A percentile compares a stretch with the other conserved stretches of the same genome.
Conservation (phyloP, 1,140 invertebrate genomes). For the Aphaenogaster floridana region DNA sequence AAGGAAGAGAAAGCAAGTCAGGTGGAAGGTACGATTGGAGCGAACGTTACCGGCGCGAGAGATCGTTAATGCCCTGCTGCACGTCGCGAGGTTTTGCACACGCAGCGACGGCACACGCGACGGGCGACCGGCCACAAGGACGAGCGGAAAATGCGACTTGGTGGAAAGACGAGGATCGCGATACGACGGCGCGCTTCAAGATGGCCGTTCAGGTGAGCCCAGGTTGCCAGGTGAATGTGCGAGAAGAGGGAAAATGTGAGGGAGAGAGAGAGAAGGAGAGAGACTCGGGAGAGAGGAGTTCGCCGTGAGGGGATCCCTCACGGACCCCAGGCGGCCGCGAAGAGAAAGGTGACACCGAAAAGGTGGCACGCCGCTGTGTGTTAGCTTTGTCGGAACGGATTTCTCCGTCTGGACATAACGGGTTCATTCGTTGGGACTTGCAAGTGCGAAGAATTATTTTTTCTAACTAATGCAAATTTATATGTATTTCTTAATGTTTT, state of each 20-base stretch:
- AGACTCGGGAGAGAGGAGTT: constrained; percentile 55
- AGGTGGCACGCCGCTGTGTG: neutral
- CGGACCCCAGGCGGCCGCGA: neutral
- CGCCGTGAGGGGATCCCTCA: constrained; percentile 9
- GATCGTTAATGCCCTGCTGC: constrained; percentile 22
- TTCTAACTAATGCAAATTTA: neutral
- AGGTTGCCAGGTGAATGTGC: constrained; percentile 71
- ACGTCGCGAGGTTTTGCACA: constrained; percentile 54
- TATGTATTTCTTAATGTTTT: neutral
- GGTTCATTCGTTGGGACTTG: neutral
- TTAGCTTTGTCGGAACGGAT: constrained; percentile 27
- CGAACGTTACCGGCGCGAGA: neutral
- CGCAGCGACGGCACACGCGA: constrained; percentile 32
- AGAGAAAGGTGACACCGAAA: constrained; percentile 59
- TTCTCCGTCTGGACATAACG: constrained; percentile 25
- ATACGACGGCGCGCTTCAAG: constrained; percentile 68
- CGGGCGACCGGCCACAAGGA: constrained; percentile 58
- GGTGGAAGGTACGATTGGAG: neutral
- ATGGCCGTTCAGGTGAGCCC: constrained; percentile 75
- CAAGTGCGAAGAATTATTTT: neutral
- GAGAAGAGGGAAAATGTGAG: constrained; percentile 49
- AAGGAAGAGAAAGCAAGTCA: neutral
- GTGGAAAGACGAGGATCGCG: constrained; percentile 69
- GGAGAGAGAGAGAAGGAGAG: constrained; percentile 38
- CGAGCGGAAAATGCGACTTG: constrained; percentile 55